A percentile compares a stretch with the other conserved stretches of the same genome.
Evolutionary conservation across 2,888 invertebrate species (phyloP).

Genomic region (Lepidocyrtinus sp.): DNA sequence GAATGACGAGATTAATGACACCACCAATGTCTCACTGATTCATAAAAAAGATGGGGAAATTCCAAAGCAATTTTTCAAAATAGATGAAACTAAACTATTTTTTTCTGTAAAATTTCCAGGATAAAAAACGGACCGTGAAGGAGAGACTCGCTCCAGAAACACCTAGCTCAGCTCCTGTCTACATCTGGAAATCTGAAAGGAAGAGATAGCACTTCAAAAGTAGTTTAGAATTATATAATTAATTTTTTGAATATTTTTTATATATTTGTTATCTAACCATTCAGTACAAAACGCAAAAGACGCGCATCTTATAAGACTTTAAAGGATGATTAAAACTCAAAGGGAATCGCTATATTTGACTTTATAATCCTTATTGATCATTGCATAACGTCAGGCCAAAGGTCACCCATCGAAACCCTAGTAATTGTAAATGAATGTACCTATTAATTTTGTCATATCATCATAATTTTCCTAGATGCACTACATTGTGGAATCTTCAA

Average conservation of each 20-base stretch:
- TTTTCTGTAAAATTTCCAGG: constrained; percentile 47
- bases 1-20: not conserved
- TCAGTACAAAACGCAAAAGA: not conserved
- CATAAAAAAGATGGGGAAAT: no score
- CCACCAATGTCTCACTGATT: not conserved
- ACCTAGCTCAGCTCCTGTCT: constrained; percentile 81
- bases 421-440: no score
- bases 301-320: no score
- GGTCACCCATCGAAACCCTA: no score
- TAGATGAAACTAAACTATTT: constrained; percentile 41
- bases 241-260: not conserved
- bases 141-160: constrained; percentile 77
- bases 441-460: no score
- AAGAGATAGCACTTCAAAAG: constrained; percentile 77
- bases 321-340: no score
- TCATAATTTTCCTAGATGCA: no score
- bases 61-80: not conserved
- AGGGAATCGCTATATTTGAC: no score
- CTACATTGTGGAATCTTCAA: no score
- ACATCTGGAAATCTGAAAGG: constrained; percentile 85
- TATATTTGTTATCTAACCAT: not conserved
- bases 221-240: no score
- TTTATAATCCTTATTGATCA: no score
- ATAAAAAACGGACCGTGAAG: constrained; percentile 63
- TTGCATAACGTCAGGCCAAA: no score